These are phyloP conservation scores for Colletes collaris DNA, from an alignment of 2,888 invertebrate species.

Conservation along the genomic window DNA sequence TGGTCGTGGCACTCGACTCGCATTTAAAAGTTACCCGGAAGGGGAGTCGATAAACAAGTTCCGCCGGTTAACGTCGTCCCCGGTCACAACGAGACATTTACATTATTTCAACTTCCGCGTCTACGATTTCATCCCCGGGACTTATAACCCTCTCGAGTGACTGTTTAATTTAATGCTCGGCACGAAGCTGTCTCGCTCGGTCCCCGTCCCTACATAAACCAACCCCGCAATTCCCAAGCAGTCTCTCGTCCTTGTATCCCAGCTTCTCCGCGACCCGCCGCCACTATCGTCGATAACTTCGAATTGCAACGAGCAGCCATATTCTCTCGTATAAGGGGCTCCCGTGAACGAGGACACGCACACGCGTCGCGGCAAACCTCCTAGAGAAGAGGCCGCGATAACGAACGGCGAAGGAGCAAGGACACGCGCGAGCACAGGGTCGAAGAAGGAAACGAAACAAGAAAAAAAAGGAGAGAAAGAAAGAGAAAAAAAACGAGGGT, in stretches of 20 bases:
- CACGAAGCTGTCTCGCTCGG: neutral
- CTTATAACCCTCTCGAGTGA: neutral
- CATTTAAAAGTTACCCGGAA: slow-evolving; percentile 19
- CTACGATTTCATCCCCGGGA: slow-evolving; percentile 30
- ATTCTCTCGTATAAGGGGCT: slow-evolving; percentile 38
- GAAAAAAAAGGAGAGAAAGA: neutral
- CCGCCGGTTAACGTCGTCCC: neutral
- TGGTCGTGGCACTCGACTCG: neutral
- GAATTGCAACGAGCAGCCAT: slow-evolving; percentile 53
- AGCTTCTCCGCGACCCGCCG: neutral
- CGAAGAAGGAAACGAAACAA: slow-evolving; percentile 3
- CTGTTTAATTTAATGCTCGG: slow-evolving; percentile 22
- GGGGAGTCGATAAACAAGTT: slow-evolving; percentile 21
- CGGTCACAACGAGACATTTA: neutral
- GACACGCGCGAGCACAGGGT: slow-evolving; percentile 32
- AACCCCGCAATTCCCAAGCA: slow-evolving; percentile 1
- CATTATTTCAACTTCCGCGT: slow-evolving; percentile 19
- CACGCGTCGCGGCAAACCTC: slow-evolving; percentile 3
- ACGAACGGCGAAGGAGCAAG: slow-evolving; percentile 34
- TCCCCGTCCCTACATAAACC: slow-evolving; percentile 14
- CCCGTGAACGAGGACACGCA: slow-evolving; percentile 29
- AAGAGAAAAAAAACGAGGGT: neutral
- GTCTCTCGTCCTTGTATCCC: neutral
- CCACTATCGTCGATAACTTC: slow-evolving; percentile 54
- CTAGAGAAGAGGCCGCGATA: slow-evolving; percentile 50